phyloP scores from a whole-genome alignment of 2,113 vertebrate genomes.

The Amphiprion percula region DNA sequence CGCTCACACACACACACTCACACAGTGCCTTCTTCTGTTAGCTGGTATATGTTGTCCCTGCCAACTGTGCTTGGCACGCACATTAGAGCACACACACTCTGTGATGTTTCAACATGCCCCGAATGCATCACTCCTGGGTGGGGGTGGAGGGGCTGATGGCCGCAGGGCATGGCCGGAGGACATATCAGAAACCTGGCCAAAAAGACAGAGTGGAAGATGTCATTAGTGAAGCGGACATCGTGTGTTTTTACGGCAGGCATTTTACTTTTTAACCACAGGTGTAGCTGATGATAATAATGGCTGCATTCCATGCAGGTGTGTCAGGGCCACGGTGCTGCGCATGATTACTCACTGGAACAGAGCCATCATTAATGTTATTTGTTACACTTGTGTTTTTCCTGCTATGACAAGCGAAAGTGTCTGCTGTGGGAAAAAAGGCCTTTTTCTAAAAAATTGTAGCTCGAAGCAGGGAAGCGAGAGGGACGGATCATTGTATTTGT shows the following conservation, averaged over 20 bases:
- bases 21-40: constrained; percentile 50
- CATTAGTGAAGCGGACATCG: not conserved
- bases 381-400: constrained; percentile 46
- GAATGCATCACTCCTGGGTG: constrained; percentile 34
- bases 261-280: constrained; percentile 6
- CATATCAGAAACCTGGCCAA: constrained; percentile 6
- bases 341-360: constrained; percentile 15
- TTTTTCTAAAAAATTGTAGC: constrained; percentile 28
- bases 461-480: constrained; percentile 21
- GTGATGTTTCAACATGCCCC: constrained; percentile 60
- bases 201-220: constrained; percentile 12
- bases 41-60: constrained; percentile 52
- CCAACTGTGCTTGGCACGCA: constrained; percentile 40
- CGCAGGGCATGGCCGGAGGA: constrained; percentile 44
- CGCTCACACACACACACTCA: not conserved
- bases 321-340: constrained; percentile 3
- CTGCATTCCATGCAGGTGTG: not conserved
- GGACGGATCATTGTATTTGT: constrained; percentile 39
- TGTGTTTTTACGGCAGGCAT: not conserved
- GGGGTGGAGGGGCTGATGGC: constrained; percentile 19
- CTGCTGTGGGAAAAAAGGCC: constrained; percentile 9
- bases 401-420: constrained; percentile 36
- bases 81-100: constrained; percentile 49
- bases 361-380: constrained; percentile 26
- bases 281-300: not conserved